Base-by-base conservation (phyloP, 2,888 invertebrate genomes). In the Margaritifera margaritifera region DNA sequence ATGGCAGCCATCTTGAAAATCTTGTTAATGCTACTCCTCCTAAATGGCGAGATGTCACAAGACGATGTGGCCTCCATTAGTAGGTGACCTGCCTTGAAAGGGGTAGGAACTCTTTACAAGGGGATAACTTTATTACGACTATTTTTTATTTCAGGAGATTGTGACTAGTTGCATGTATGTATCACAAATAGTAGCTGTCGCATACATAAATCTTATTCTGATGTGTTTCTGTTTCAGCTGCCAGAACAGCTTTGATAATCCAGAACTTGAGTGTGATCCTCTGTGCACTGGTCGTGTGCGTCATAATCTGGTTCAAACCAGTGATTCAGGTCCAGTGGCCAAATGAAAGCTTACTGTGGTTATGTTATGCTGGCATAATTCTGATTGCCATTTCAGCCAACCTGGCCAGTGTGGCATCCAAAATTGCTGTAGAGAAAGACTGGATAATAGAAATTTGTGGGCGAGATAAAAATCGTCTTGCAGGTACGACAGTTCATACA, bases 381-480 rank as follows among this genome's bases (percentile, higher is more conserved):
- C 31, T 87, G 1, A 75, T 91, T 18, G 90, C 90, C n/a, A 83
- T 89, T 57, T 61, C 90, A n/a, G 86, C 90, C 4, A 84, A 84
- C 61, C 78, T 91, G 57, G 89, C 89, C 18, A 89, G 89, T 51
- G 80, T 89, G 52, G 90, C 88, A 4, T 75, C 80, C 6, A 80
- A 73, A 53, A 84, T 87, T 65, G 82, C 86, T n/a, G 80, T 91
- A 50, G 90, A 91, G 72, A 89, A 89, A 69, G 91, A 91, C 77
- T 92, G 91, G 91, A 86, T 91, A 24, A 89, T 91, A 22, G 90
- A 91, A 51, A 88, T 91, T 20, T 88, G 90, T 68, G 84, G 78
- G 0, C 80, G 84, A 51, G 87, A 91, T 74, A 83, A 86, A 55
- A 81, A 86, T 58, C 77, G 80, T 69, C 83, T 91, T 54, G 90